Conservation (phyloP, 35 echinoderm and acorn worm genomes). For the Heliocidaris tuberculata region DNA sequence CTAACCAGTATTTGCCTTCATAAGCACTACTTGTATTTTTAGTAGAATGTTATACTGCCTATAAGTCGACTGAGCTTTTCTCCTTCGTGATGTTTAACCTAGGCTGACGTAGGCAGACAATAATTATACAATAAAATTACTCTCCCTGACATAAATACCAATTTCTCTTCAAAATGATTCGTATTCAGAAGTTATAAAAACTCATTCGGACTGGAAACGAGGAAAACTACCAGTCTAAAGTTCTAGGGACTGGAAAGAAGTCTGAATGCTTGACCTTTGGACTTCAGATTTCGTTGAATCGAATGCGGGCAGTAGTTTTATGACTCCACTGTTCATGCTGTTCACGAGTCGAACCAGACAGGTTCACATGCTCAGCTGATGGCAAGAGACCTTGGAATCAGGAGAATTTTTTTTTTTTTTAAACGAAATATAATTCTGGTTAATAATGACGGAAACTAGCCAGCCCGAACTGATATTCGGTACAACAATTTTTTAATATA, state of each 20-base stretch:
- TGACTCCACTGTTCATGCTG: neutral
- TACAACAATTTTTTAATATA: no score
- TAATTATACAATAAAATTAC: no score
- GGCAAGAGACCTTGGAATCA: neutral
- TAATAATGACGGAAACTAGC: no score
- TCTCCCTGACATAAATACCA: no score
- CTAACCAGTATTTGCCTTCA: neutral
- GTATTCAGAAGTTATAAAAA: no score
- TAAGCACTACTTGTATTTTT: neutral
- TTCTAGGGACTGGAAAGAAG: neutral
- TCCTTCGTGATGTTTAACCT: no score
- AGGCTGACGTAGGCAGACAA: neutral
- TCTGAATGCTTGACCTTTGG: neutral
- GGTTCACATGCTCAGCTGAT: neutral
- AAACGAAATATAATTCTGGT: no score
- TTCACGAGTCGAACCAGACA: neutral
- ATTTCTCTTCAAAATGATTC: no score
- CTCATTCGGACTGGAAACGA: neutral
- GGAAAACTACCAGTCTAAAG: neutral
- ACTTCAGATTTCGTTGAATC: neutral
- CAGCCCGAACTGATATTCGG: no score
- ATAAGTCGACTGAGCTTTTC: neutral
- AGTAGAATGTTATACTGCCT: neutral
- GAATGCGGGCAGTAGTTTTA: neutral
- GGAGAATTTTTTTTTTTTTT: no score